phyloP scores from a whole-genome alignment of 1,140 invertebrate species.

The Bombyx mandarina region DNA sequence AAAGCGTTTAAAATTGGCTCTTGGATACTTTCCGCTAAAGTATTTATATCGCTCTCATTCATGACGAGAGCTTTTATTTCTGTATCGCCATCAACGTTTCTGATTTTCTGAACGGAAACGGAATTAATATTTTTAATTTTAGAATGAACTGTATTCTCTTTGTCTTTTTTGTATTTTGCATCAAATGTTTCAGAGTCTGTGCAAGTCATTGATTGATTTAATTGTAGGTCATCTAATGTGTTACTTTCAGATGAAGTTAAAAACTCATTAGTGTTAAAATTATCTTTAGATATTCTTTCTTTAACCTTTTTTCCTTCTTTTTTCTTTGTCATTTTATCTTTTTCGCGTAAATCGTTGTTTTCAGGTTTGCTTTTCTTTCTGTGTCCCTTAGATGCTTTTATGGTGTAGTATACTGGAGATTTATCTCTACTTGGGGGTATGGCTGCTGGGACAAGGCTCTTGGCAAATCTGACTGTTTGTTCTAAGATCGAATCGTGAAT shows the following conservation, averaged over 20 bases:
- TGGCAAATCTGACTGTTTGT: conserved; percentile 48
- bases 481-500: conserved; percentile 33
- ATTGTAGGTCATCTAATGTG: conserved; percentile 45
- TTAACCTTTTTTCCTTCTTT: conserved; percentile 21
- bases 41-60: conserved; percentile 46
- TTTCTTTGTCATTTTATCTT: conserved; percentile 19
- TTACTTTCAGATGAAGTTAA: conserved; percentile 36
- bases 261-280: conserved; percentile 28
- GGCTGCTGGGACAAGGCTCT: conserved; percentile 41
- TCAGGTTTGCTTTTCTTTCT: conserved; percentile 20
- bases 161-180: conserved; percentile 29
- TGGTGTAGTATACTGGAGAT: conserved; percentile 33
- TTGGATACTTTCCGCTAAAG: conserved; percentile 40
- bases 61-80: conserved; percentile 59
- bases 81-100: conserved; percentile 24
- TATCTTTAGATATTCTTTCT: conserved; percentile 23
- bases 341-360: conserved; percentile 12
- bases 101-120: no score
- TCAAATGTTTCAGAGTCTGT: conserved; percentile 48
- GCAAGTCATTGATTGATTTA: conserved; percentile 41
- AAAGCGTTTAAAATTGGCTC: conserved; percentile 36
- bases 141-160: neutral
- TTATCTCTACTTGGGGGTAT: conserved; percentile 36
- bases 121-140: no score
- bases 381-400: conserved; percentile 37